A percentile compares a stretch with the other conserved stretches of the same genome.
phyloP scores from a whole-genome alignment of 1,140 invertebrate species.

The Probaryconus sp. region DNA sequence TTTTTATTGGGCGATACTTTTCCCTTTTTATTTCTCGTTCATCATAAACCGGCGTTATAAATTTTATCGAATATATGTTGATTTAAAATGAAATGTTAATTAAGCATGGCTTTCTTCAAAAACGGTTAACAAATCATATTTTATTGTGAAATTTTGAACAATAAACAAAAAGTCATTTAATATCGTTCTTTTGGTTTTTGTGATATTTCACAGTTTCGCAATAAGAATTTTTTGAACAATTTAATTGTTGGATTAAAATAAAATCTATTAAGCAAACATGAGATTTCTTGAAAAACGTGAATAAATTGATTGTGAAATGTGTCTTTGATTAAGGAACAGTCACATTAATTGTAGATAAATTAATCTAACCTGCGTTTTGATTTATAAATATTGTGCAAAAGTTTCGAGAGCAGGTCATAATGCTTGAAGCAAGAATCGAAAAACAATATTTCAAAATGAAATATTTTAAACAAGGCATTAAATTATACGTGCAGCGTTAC shows the following conservation, averaged over 20 bases:
- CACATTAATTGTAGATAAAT: slow-evolving; percentile 9
- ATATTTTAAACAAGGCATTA: slow-evolving; percentile 19
- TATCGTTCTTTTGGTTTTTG: too few relatives aligned
- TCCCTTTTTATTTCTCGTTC: not conserved
- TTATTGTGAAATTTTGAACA: too few relatives aligned
- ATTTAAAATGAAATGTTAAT: too few relatives aligned
- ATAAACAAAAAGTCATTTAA: too few relatives aligned
- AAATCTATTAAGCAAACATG: too few relatives aligned
- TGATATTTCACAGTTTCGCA: too few relatives aligned
- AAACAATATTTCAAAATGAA: slow-evolving; percentile 10
- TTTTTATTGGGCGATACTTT: slow-evolving; percentile 14
- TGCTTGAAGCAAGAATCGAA: slow-evolving; percentile 11
- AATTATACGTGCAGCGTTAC: slow-evolving; percentile 25
- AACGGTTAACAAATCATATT: too few relatives aligned
- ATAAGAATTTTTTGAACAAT: too few relatives aligned
- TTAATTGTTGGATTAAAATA: too few relatives aligned
- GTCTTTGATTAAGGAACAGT: not conserved
- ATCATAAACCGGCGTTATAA: too few relatives aligned
- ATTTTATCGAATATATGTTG: slow-evolving; percentile 1
- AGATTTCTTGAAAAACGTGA: too few relatives aligned
- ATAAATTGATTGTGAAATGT: slow-evolving; percentile 18
- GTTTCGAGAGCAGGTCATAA: slow-evolving; percentile 27
- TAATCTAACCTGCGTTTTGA: slow-evolving; percentile 29
- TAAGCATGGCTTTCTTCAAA: too few relatives aligned
- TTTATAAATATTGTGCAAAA: slow-evolving; percentile 24